Evolutionary conservation across 2,113 vertebrate species (phyloP).

Genomic region (Xenopus laevis): DNA sequence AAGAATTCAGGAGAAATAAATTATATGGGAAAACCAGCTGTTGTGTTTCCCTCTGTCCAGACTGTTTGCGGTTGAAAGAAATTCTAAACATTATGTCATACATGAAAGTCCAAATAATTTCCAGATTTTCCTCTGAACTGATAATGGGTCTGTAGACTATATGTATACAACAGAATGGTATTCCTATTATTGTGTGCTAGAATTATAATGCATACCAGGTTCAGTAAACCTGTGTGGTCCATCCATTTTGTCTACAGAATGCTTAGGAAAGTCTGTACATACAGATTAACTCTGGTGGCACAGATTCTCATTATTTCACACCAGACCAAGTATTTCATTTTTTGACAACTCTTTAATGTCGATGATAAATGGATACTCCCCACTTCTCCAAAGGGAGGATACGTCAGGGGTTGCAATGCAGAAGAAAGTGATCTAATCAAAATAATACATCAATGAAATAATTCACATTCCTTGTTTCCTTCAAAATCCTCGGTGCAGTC

Average conservation of each 20-base stretch:
- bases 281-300: neutral
- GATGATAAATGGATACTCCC: neutral
- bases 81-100: too few relatives aligned
- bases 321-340: slow-evolving; percentile 7
- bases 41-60: too few relatives aligned
- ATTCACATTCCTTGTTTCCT: neutral
- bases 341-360: slow-evolving; percentile 16
- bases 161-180: too few relatives aligned
- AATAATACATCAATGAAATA: neutral
- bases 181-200: too few relatives aligned
- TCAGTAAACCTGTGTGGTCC: slow-evolving; percentile 3
- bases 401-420: neutral
- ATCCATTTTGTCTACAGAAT: neutral
- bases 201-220: slow-evolving; percentile 5
- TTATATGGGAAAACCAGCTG: too few relatives aligned
- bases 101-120: neutral
- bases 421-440: neutral
- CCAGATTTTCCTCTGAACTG: neutral
- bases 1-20: too few relatives aligned
- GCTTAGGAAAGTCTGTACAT: neutral
- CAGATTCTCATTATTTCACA: slow-evolving; percentile 9
- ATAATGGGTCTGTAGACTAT: neutral
- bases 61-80: too few relatives aligned
- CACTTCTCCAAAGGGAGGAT: slow-evolving; percentile 5
- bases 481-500: neutral